Evolutionary conservation across 2,888 invertebrate species (phyloP).

Genomic region (Abrostola tripartita): DNA sequence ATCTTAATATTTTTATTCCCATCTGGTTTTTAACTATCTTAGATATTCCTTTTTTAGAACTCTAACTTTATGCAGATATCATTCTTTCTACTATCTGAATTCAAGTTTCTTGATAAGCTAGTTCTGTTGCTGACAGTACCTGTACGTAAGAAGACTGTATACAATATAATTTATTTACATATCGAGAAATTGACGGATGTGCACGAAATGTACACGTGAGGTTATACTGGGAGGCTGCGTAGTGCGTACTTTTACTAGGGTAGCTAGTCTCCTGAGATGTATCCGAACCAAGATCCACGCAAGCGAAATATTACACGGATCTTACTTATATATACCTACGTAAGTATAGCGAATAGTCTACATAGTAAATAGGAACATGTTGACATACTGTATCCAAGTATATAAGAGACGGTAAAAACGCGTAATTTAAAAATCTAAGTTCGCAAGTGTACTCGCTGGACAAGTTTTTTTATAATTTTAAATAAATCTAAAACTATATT

Average conservation of each 20-base stretch:
- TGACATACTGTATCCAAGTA: too few relatives aligned
- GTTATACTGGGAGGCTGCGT: constrained; percentile 23
- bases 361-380: neutral
- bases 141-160: neutral
- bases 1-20: too few relatives aligned
- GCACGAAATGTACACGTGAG: constrained; percentile 26
- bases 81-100: neutral
- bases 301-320: constrained; percentile 22
- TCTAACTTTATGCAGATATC: too few relatives aligned
- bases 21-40: too few relatives aligned
- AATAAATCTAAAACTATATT: too few relatives aligned
- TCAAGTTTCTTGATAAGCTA: too few relatives aligned
- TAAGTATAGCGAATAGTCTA: neutral
- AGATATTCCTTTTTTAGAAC: too few relatives aligned
- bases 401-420: too few relatives aligned
- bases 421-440: too few relatives aligned
- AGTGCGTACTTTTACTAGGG: constrained; percentile 26
- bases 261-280: constrained; percentile 29
- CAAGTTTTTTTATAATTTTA: too few relatives aligned
- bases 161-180: constrained; percentile 36
- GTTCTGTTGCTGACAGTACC: too few relatives aligned
- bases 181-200: constrained; percentile 26
- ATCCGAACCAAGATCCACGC: constrained; percentile 33
- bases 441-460: too few relatives aligned
- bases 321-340: constrained; percentile 16